phyloP scores from a whole-genome alignment of 2,888 invertebrate genomes.

The Physocephala rufipes region DNA sequence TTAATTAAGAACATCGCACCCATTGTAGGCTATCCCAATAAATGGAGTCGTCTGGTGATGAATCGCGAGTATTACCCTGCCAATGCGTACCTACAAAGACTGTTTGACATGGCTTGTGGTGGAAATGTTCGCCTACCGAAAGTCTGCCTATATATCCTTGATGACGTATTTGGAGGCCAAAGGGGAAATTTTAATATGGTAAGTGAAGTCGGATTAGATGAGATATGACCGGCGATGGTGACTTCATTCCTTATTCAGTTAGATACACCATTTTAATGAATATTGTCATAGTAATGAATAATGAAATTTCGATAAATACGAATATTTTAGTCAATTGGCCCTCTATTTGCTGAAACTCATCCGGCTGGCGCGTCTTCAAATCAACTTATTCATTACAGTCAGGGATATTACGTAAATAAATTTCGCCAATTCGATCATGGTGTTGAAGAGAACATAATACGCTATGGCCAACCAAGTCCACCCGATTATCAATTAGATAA shows the following conservation, averaged over 20 bases:
- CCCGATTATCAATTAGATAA: conserved; percentile 43
- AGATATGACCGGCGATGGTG: too few species aligned
- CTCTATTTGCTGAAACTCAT: conserved; percentile 43
- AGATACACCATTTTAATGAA: too few species aligned
- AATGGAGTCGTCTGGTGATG: conserved; percentile 5
- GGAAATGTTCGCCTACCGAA: conserved; percentile 34
- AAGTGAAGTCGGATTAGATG: too few species aligned
- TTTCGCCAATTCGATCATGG: conserved; percentile 42
- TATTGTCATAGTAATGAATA: neutral
- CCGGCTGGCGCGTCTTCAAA: conserved; percentile 49
- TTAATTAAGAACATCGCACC: conserved; percentile 51
- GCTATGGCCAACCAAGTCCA: conserved; percentile 43
- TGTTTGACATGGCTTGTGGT: conserved; percentile 21
- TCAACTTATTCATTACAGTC: conserved; percentile 41
- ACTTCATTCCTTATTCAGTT: too few species aligned
- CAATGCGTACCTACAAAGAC: conserved; percentile 13
- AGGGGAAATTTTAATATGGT: conserved; percentile 35
- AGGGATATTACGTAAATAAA: conserved; percentile 31
- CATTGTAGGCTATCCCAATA: conserved; percentile 33
- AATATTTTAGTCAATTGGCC: conserved; percentile 38
- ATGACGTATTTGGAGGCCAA: neutral
- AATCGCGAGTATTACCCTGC: conserved; percentile 24
- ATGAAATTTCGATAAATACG: too few species aligned
- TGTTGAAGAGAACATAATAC: conserved; percentile 24
- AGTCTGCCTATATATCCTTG: conserved; percentile 1